phyloP scores from a whole-genome alignment of 2,113 vertebrate species.

The Ornithorhynchus anatinus region DNA sequence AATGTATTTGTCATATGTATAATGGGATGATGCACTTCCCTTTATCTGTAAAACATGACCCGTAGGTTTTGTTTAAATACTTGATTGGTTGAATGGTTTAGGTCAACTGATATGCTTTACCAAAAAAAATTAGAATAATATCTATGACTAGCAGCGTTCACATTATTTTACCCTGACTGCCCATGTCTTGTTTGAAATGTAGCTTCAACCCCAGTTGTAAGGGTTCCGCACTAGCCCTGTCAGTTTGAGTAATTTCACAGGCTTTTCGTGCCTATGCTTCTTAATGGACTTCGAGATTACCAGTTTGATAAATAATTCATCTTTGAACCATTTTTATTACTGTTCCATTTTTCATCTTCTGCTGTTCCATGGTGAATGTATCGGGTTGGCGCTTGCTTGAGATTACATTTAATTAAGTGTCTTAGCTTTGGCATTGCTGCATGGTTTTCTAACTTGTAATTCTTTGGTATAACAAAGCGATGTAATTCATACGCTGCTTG shows the following conservation, averaged over 20 bases:
- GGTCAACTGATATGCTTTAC: neutral
- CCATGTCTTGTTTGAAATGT: conserved; percentile 4
- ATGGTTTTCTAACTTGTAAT: conserved; percentile 3
- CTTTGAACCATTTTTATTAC: neutral
- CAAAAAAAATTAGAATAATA: too few relatives aligned
- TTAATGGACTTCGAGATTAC: conserved; percentile 25
- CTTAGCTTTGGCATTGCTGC: conserved; percentile 17
- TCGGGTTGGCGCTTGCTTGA: conserved; percentile 27
- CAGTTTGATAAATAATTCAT: conserved; percentile 32
- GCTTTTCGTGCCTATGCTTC: conserved; percentile 9
- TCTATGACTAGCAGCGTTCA: neutral
- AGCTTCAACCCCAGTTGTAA: conserved; percentile 14
- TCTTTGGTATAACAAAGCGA: conserved; percentile 13
- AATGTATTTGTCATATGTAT: neutral
- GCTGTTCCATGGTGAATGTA: conserved; percentile 22
- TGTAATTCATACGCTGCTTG: neutral
- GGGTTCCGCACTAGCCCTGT: neutral
- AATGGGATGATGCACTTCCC: neutral
- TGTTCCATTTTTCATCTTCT: conserved; percentile 44
- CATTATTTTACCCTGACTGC: neutral
- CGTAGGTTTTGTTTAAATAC: conserved; percentile 13
- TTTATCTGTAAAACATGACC: neutral
- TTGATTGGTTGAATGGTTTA: conserved; percentile 5
- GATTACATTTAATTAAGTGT: conserved; percentile 43
- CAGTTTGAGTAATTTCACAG: conserved; percentile 10